A percentile compares a stretch with the other conserved stretches of the same genome.
Evolutionary conservation across 2,113 vertebrate species (phyloP).

Genomic region (Hystrix cristata): DNA sequence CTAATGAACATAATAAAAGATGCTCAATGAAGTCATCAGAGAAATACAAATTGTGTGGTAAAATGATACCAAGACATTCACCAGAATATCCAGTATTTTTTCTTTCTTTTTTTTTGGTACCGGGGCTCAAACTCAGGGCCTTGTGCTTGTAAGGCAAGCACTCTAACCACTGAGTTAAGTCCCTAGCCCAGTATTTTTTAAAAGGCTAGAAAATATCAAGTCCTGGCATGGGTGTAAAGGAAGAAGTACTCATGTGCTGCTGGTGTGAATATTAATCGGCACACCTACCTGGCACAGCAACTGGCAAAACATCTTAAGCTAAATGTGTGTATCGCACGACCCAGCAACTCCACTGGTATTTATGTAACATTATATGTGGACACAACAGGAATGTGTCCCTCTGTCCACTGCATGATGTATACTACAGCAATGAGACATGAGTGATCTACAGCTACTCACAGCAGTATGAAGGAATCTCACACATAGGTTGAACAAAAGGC

Average conservation of each 20-base stretch:
- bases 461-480: neutral
- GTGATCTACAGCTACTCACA: neutral
- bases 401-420: neutral
- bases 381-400: neutral
- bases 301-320: neutral
- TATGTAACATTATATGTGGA: neutral
- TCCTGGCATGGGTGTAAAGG: neutral
- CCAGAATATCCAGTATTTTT: neutral
- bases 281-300: neutral
- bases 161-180: no score
- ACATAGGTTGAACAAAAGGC: neutral
- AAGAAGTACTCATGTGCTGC: neutral
- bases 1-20: slow-evolving; percentile 2
- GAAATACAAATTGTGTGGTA: slow-evolving; percentile 30
- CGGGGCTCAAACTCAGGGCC: no score
- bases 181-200: neutral
- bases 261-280: neutral
- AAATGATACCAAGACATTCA: neutral
- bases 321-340: neutral
- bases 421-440: neutral
- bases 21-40: neutral
- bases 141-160: no score
- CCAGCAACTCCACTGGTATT: neutral
- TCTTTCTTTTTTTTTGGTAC: no score
- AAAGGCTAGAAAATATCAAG: neutral